Conservation (phyloP, 2,888 invertebrate species). For the Tinea trinotella region DNA sequence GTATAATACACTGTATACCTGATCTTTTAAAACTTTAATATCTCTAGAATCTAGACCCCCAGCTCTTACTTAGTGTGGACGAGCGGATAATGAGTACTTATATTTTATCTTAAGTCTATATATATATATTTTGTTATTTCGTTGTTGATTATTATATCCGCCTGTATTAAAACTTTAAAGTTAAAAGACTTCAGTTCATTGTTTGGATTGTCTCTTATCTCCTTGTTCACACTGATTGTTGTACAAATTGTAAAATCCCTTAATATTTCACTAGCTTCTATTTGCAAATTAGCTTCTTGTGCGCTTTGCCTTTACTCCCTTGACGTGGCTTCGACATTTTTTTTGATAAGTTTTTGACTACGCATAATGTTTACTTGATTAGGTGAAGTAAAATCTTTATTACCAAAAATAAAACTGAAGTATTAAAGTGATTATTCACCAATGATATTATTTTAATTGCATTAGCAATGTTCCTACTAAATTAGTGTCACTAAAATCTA, state of each 20-base stretch:
- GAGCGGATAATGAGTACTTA: neutral
- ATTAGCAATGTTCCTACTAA: constrained; percentile 54
- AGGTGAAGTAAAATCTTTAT: constrained; percentile 43
- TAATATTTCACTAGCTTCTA: constrained; percentile 17
- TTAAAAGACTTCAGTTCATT: constrained; percentile 7
- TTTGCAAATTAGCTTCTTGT: constrained; percentile 20
- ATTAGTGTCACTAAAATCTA: constrained; percentile 40
- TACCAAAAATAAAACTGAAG: constrained; percentile 43
- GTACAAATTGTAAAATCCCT: constrained; percentile 7
- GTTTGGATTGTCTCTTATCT: constrained; percentile 22
- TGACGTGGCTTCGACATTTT: constrained; percentile 58
- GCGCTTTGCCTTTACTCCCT: constrained; percentile 28
- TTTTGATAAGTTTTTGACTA: constrained; percentile 18
- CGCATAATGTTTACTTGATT: constrained; percentile 47
- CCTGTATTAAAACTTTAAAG: constrained; percentile 9
- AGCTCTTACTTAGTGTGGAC: constrained; percentile 1
- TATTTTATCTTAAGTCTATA: too few species aligned
- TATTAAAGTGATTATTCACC: constrained; percentile 66
- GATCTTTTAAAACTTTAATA: neutral
- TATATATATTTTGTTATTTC: constrained; percentile 13
- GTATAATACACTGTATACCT: constrained; percentile 53
- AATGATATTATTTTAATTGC: constrained; percentile 63
- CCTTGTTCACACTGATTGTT: constrained; percentile 31
- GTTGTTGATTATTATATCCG: constrained; percentile 14
- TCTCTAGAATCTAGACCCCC: too few species aligned